Conservation (phyloP, 1,140 invertebrate species). For the Drosophila willistoni region DNA sequence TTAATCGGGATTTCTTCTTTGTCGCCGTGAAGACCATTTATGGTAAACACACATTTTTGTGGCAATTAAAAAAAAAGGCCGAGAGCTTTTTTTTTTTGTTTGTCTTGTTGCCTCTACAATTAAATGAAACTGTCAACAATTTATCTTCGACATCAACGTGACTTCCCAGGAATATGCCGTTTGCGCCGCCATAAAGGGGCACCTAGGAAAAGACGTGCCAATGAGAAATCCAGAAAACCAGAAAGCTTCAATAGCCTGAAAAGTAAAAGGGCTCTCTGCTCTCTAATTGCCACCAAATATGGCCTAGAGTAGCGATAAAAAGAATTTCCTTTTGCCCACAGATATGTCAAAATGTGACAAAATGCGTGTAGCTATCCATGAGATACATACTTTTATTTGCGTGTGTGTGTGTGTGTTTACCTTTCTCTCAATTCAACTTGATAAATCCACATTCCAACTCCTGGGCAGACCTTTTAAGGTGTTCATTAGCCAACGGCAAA, state of each 20-base stretch:
- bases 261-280: conserved; percentile 67
- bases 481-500: conserved; percentile 69
- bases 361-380: conserved; percentile 65
- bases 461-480: conserved; percentile 66
- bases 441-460: conserved; percentile 58
- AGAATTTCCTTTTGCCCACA: conserved; percentile 52
- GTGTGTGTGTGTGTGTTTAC: neutral
- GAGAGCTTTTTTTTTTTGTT: conserved; percentile 20
- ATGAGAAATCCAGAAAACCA: neutral
- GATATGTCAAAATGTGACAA: conserved; percentile 82
- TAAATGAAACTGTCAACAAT: conserved; percentile 80
- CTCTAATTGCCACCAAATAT: conserved; percentile 79
- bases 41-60: conserved; percentile 57
- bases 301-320: conserved; percentile 55
- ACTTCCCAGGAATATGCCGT: conserved; percentile 67
- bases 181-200: conserved; percentile 71
- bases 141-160: conserved; percentile 70
- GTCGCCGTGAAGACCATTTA: conserved; percentile 48
- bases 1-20: conserved; percentile 7
- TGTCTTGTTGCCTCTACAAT: conserved; percentile 42
- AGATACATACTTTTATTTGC: neutral
- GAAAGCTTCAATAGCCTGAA: conserved; percentile 22
- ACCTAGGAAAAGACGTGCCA: conserved; percentile 40
- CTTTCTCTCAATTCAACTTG: conserved; percentile 44
- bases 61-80: conserved; percentile 65